Conservation (phyloP, 1,140 invertebrate genomes). For the Zaprionus lachaisei region DNA sequence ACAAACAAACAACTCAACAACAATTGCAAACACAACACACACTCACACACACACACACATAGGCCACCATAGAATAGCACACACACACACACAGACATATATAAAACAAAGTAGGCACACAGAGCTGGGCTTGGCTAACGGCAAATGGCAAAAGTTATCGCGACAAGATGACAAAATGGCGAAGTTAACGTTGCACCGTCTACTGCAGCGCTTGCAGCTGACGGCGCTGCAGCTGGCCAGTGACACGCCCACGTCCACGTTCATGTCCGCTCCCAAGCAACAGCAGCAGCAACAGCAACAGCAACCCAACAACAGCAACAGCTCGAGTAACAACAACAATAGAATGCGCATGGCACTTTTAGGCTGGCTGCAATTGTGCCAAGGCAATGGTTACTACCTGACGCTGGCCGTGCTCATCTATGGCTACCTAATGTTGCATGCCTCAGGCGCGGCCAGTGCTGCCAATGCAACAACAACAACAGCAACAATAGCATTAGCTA, state of each 20-base stretch:
- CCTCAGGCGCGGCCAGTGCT: slow-evolving; percentile 56
- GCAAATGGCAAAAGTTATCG: slow-evolving; percentile 75
- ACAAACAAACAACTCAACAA: slow-evolving; percentile 33
- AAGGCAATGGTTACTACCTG: slow-evolving; percentile 57
- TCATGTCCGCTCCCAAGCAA: slow-evolving; percentile 36
- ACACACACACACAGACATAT: slow-evolving; percentile 9
- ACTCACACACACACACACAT: slow-evolving; percentile 12
- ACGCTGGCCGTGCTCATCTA: slow-evolving; percentile 67
- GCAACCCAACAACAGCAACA: slow-evolving; percentile 41
- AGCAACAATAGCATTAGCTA: slow-evolving; percentile 10
- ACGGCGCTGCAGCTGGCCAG: slow-evolving; percentile 60
- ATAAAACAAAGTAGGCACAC: background rate
- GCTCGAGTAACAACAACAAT: slow-evolving; percentile 49
- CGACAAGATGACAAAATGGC: slow-evolving; percentile 72
- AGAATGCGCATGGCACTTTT: slow-evolving; percentile 50
- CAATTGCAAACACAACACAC: slow-evolving; percentile 26
- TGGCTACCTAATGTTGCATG: slow-evolving; percentile 74
- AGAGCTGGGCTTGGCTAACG: background rate
- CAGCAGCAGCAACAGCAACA: slow-evolving; percentile 41
- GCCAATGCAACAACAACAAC: slow-evolving; percentile 20
- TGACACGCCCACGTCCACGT: slow-evolving; percentile 34
- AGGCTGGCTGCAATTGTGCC: slow-evolving; percentile 68
- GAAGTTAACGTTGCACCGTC: slow-evolving; percentile 75
- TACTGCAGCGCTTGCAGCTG: slow-evolving; percentile 70
- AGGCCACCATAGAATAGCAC: slow-evolving; percentile 5